These are phyloP conservation scores for Archips crataeganus DNA, from an alignment of 2,888 invertebrate species.

Conservation along the genomic window DNA sequence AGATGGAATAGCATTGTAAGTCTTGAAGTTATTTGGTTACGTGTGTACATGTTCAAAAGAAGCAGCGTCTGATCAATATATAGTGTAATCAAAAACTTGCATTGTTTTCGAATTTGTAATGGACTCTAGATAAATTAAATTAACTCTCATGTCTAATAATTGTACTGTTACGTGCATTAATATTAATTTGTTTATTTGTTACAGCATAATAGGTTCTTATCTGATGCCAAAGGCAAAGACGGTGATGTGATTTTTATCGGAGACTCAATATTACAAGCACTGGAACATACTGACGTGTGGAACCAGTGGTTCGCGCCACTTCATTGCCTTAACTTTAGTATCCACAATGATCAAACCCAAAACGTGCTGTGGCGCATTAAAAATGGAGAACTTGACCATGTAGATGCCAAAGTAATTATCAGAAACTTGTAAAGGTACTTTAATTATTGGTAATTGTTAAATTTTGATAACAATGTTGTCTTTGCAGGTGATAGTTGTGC, in stretches of 20 bases:
- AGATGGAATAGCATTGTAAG: slow-evolving; percentile 92
- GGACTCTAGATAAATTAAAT: neutral
- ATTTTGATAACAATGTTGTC: neutral
- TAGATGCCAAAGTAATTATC: slow-evolving; percentile 92
- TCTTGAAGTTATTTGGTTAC: slow-evolving; percentile 43
- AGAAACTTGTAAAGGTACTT: neutral
- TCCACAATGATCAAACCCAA: slow-evolving; percentile 94
- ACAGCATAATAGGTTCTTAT: slow-evolving; percentile 94
- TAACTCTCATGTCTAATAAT: neutral
- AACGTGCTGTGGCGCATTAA: slow-evolving; percentile 95
- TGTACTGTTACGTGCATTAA: slow-evolving; percentile 2
- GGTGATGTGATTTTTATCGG: slow-evolving; percentile 97
- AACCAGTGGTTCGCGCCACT: slow-evolving; percentile 95
- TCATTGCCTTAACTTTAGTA: slow-evolving; percentile 96
- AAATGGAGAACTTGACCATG: slow-evolving; percentile 95
- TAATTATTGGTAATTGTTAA: neutral
- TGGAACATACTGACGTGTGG: slow-evolving; percentile 95
- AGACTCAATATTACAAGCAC: slow-evolving; percentile 93
- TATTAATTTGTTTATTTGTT: slow-evolving; percentile 55
- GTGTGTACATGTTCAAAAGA: neutral
- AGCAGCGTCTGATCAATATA: neutral
- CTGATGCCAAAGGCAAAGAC: slow-evolving; percentile 95
- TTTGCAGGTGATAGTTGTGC: slow-evolving; percentile 92
- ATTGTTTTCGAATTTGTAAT: neutral
- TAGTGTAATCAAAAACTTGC: neutral